Conservation (phyloP, 2,888 invertebrate genomes). For the Euproctis similis region DNA sequence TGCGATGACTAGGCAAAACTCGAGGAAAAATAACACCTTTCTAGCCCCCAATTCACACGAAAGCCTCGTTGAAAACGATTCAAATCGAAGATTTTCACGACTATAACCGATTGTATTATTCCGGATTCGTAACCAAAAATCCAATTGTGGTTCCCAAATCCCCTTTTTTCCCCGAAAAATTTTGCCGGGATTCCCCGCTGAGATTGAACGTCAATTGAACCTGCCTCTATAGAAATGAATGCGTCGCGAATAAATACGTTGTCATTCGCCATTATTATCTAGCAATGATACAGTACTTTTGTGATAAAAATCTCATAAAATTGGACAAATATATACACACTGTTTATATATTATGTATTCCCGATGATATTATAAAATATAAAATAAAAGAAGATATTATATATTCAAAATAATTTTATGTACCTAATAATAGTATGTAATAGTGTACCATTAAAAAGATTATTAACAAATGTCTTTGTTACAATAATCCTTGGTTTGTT, state of each 20-base stretch:
- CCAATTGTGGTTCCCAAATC: slow-evolving; percentile 70
- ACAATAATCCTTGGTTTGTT: slow-evolving; percentile 33
- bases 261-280: slow-evolving; percentile 74
- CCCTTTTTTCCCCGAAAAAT: slow-evolving; percentile 63
- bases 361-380: slow-evolving; percentile 57
- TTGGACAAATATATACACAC: slow-evolving; percentile 44
- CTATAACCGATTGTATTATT: slow-evolving; percentile 74
- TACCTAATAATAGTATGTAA: no score
- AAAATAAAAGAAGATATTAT: slow-evolving; percentile 61
- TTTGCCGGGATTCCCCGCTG: slow-evolving; percentile 64
- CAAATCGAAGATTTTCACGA: slow-evolving; percentile 73
- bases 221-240: slow-evolving; percentile 55
- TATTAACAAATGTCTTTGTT: slow-evolving; percentile 63
- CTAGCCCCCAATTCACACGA: slow-evolving; percentile 58
- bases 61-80: slow-evolving; percentile 68
- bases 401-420: slow-evolving; percentile 48
- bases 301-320: slow-evolving; percentile 68
- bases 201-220: slow-evolving; percentile 68
- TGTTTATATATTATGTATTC: no score
- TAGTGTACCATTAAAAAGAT: slow-evolving; percentile 56
- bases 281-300: slow-evolving; percentile 72
- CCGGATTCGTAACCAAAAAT: slow-evolving; percentile 74
- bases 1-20: slow-evolving; percentile 47
- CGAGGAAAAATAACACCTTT: slow-evolving; percentile 52
- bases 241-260: slow-evolving; percentile 71